These are phyloP conservation scores for Andricus curvator DNA, from an alignment of 2,888 invertebrate genomes.

Conservation along the genomic window DNA sequence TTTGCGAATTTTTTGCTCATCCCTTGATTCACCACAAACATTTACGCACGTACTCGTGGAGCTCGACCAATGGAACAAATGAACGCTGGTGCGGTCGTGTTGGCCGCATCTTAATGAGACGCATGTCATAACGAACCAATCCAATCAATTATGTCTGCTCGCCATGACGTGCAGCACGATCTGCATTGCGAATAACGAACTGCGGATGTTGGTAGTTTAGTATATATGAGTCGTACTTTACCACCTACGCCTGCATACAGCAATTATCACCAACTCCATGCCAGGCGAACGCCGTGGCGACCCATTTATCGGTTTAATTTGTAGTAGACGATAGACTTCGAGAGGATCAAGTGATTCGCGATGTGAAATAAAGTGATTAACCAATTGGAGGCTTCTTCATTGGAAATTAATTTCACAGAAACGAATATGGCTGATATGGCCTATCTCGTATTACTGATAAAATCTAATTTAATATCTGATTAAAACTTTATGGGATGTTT, in stretches of 20 bases:
- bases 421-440: not conserved
- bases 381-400: slow-evolving; percentile 18
- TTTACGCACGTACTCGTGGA: slow-evolving; percentile 55
- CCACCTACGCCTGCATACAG: slow-evolving; percentile 68
- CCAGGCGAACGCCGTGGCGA: slow-evolving; percentile 44
- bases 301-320: slow-evolving; percentile 69
- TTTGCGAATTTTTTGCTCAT: slow-evolving; percentile 43
- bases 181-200: slow-evolving; percentile 71
- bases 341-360: slow-evolving; percentile 23
- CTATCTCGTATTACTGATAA: not conserved
- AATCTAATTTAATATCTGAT: not conserved
- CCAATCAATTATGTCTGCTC: slow-evolving; percentile 73
- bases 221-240: slow-evolving; percentile 56
- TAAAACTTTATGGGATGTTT: not conserved
- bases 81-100: slow-evolving; percentile 66
- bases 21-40: slow-evolving; percentile 42
- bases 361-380: slow-evolving; percentile 48
- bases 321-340: slow-evolving; percentile 63
- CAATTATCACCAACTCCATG: slow-evolving; percentile 66
- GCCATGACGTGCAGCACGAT: slow-evolving; percentile 61
- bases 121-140: slow-evolving; percentile 75
- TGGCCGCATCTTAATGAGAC: slow-evolving; percentile 75
- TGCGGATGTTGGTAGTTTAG: slow-evolving; percentile 63
- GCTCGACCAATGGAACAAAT: slow-evolving; percentile 65
- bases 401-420: not conserved